Evolutionary conservation across 1,140 invertebrate species (phyloP).

Genomic region (Homarus americanus): DNA sequence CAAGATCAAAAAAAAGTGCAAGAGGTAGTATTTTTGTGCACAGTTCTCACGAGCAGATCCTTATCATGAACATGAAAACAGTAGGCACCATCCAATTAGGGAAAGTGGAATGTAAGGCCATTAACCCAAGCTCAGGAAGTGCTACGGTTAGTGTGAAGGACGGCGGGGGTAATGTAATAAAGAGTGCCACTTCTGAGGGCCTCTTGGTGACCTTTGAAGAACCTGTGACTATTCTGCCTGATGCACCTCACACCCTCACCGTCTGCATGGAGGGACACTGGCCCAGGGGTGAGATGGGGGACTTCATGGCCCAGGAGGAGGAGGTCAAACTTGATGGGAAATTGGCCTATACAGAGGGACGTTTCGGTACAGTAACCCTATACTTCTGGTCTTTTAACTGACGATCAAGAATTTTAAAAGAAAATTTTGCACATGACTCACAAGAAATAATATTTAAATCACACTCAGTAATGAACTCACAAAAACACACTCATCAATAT

Average conservation of each 20-base stretch:
- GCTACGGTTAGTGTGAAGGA: constrained; percentile 46
- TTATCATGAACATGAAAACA: constrained; percentile 43
- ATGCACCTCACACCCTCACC: constrained; percentile 46
- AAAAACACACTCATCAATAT: too few relatives aligned
- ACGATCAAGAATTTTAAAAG: too few relatives aligned
- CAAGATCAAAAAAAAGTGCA: constrained; percentile 35
- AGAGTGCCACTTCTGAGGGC: constrained; percentile 34
- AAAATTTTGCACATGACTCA: too few relatives aligned
- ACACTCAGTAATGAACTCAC: too few relatives aligned
- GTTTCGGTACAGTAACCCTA: constrained; percentile 31
- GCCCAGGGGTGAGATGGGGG: constrained; percentile 59
- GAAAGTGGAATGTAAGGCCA: constrained; percentile 40
- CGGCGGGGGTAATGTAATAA: constrained; percentile 32
- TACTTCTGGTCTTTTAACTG: constrained; percentile 63
- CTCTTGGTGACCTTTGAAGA: constrained; percentile 23
- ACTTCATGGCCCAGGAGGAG: constrained; percentile 33
- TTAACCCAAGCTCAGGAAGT: constrained; percentile 43
- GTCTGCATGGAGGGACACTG: constrained; percentile 65
- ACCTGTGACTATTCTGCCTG: constrained; percentile 22
- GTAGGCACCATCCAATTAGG: constrained; percentile 32
- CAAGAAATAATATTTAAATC: too few relatives aligned
- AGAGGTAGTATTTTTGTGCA: constrained; percentile 60
- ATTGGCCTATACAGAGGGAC: constrained; percentile 56
- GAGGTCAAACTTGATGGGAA: constrained; percentile 36
- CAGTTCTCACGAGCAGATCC: constrained; percentile 51